Percentiles rank a stretch among this genome's conserved stretches.
These are phyloP conservation scores for Drosophila affinis DNA, from an alignment of 2,888 invertebrate species.

Conservation along the genomic window DNA sequence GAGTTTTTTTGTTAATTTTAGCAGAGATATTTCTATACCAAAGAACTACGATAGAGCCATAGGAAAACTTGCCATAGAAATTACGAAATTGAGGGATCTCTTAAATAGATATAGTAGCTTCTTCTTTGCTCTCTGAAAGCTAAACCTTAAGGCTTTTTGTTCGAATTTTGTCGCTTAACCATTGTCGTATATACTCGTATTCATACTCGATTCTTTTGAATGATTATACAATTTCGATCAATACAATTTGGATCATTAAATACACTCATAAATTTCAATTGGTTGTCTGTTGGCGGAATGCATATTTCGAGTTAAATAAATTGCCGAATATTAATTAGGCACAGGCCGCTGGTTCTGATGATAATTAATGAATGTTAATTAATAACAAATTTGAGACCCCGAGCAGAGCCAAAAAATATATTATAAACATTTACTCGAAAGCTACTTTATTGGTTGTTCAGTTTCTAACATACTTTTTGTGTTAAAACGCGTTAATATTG, in stretches of 20 bases:
- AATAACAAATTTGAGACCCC: slow-evolving; percentile 69
- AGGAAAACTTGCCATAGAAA: no score
- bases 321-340: slow-evolving; percentile 64
- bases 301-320: slow-evolving; percentile 47
- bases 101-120: no score
- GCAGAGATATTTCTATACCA: no score
- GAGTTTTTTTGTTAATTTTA: no score
- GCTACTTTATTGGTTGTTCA: slow-evolving; percentile 38
- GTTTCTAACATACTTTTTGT: slow-evolving; percentile 62
- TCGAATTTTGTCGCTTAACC: no score
- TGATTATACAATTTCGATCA: slow-evolving; percentile 12
- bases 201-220: not conserved
- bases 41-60: no score
- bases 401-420: slow-evolving; percentile 23
- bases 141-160: no score
- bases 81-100: no score
- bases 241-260: slow-evolving; percentile 24
- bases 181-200: no score
- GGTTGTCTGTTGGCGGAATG: slow-evolving; percentile 24
- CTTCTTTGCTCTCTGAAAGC: no score
- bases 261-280: slow-evolving; percentile 33
- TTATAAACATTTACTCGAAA: slow-evolving; percentile 52
- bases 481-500: slow-evolving; percentile 72
- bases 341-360: slow-evolving; percentile 45
- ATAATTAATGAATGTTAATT: slow-evolving; percentile 72